phyloP scores from a whole-genome alignment of 35 echinoderm and acorn worm species.

The Apostichopus japonicus region DNA sequence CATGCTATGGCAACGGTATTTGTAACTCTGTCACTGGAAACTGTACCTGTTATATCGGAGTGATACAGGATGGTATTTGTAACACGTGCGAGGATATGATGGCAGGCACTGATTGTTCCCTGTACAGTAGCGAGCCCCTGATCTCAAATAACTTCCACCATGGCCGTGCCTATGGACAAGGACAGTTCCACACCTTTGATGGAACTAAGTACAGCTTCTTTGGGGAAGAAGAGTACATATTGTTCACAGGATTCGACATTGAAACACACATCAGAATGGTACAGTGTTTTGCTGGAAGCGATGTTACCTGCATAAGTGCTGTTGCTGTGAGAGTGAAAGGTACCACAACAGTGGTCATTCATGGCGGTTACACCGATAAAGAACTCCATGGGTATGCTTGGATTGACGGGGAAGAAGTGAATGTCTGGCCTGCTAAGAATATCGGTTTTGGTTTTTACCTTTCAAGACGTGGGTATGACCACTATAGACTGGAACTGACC shows the following conservation, averaged over 20 bases:
- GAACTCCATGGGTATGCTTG: constrained; percentile 63
- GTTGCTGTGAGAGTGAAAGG: constrained; percentile 48
- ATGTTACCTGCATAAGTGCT: constrained; percentile 82
- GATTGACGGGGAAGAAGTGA: constrained; percentile 58
- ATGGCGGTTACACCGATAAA: constrained; percentile 79
- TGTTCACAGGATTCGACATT: constrained; percentile 46
- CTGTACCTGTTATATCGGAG: constrained; percentile 63
- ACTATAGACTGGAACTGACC: constrained; percentile 52
- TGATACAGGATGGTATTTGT: constrained; percentile 68
- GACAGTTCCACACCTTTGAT: constrained; percentile 90
- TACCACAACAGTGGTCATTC: constrained; percentile 60
- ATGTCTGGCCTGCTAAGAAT: neutral
- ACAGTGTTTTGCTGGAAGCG: constrained; percentile 41
- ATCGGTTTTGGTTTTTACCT: constrained; percentile 49
- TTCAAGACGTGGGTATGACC: constrained; percentile 54
- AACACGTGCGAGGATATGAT: constrained; percentile 57
- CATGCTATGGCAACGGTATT: constrained; percentile 78
- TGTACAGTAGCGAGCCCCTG: constrained; percentile 28
- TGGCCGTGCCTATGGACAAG: constrained; percentile 71
- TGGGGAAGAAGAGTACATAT: constrained; percentile 63
- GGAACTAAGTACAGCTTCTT: constrained; percentile 76
- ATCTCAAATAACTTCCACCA: constrained; percentile 27
- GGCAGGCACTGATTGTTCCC: constrained; percentile 79
- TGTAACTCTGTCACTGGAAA: constrained; percentile 64
- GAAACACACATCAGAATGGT: constrained; percentile 71